phyloP scores from a whole-genome alignment of 2,888 invertebrate genomes.

The Yponomeuta sedellus region DNA sequence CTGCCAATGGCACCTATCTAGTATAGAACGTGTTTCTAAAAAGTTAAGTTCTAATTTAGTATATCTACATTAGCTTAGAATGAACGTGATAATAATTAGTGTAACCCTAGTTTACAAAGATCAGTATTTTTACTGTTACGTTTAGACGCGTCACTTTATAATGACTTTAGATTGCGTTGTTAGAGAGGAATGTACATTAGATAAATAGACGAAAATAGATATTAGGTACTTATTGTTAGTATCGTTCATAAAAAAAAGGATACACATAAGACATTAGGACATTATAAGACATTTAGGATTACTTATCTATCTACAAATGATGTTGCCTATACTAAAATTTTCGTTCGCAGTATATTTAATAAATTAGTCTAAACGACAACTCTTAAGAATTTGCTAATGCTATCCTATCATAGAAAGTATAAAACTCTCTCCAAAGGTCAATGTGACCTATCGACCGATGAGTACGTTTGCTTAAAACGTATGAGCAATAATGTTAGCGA shows the following conservation, averaged over 20 bases:
- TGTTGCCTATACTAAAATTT: background rate
- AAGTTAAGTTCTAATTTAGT: too few species aligned
- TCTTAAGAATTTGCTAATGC: background rate
- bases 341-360: background rate
- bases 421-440: conserved; percentile 2
- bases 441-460: background rate
- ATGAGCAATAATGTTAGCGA: background rate
- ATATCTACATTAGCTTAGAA: too few species aligned
- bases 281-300: background rate
- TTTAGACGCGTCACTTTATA: background rate
- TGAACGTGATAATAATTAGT: too few species aligned
- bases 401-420: conserved; percentile 3
- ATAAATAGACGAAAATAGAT: background rate
- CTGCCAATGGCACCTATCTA: too few species aligned
- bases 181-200: background rate
- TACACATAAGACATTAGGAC: conserved; percentile 1
- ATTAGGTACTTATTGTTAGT: background rate
- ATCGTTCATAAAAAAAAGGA: background rate
- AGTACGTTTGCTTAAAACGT: background rate
- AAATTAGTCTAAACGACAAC: background rate
- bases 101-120: too few species aligned
- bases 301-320: background rate
- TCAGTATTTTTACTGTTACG: too few species aligned
- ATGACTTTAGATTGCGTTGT: background rate
- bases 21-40: too few species aligned